Conservation (phyloP, 2,113 vertebrate species). For the Neodon shergylaensis region DNA sequence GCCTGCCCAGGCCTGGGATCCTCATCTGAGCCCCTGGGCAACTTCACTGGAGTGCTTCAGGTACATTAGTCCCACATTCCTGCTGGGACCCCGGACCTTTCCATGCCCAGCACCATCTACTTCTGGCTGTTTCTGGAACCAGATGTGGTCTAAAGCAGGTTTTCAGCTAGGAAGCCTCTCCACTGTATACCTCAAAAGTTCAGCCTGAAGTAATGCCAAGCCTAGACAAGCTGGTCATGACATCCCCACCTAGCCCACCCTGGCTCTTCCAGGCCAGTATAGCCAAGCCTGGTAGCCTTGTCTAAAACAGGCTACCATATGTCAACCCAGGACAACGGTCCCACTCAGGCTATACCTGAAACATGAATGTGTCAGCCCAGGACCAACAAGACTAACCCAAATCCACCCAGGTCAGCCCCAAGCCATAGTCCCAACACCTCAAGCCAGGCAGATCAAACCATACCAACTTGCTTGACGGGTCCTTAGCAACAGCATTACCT, state of each 20-base stretch:
- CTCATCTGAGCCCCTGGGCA: not conserved
- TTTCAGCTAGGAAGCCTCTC: not conserved
- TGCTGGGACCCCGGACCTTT: not conserved
- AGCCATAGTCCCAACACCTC: not conserved
- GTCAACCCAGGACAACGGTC: not conserved
- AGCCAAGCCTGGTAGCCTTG: not conserved
- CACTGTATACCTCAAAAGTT: not conserved
- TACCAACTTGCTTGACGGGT: accelerated
- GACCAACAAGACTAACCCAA: not conserved
- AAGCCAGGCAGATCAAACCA: not conserved
- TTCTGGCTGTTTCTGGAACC: not conserved
- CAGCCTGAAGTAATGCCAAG: not conserved
- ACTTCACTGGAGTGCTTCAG: not conserved
- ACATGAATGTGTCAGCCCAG: not conserved
- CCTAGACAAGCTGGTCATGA: not conserved
- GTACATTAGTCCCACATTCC: not conserved
- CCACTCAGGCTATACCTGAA: not conserved
- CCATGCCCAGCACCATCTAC: not conserved
- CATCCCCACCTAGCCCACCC: too few species aligned
- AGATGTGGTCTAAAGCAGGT: not conserved
- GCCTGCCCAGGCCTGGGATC: not conserved
- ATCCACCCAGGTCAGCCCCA: not conserved
- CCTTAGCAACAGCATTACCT: too few species aligned
- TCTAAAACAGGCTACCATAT: not conserved
- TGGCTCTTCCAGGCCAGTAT: too few species aligned